A percentile compares a stretch with the other conserved stretches of the same genome.
phyloP scores from a whole-genome alignment of 2,797 vertebrate genomes.

The Eospalax fontanierii region DNA sequence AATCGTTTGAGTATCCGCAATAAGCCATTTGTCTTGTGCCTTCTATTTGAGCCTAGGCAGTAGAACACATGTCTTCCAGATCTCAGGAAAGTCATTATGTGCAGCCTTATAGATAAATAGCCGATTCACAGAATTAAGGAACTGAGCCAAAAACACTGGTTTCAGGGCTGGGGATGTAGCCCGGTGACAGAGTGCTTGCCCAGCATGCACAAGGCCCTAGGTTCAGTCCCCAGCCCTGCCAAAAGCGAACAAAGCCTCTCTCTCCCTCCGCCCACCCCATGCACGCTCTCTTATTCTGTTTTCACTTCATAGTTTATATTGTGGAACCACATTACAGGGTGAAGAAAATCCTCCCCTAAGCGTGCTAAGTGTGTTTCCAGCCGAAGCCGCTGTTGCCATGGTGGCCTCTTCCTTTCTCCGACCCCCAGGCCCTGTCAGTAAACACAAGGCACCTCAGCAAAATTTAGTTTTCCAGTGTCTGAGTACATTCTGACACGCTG shows the following conservation, averaged over 20 bases:
- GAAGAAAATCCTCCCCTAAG: not conserved
- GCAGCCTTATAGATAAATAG: not conserved
- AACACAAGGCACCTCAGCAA: not conserved
- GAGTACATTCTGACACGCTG: not conserved
- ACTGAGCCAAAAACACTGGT: not conserved
- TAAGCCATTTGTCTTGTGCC: not conserved
- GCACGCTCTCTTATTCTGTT: not conserved
- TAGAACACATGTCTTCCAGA: not conserved
- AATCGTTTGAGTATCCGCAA: not conserved
- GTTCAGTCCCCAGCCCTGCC: not conserved
- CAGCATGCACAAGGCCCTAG: not conserved
- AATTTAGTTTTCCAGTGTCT: not conserved
- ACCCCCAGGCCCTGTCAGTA: not conserved
- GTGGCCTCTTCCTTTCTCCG: not conserved
- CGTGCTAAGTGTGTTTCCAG: not conserved
- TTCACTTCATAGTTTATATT: not conserved
- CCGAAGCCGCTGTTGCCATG: accelerated
- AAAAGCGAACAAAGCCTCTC: not conserved
- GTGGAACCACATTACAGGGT: not conserved
- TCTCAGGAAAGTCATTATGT: not conserved
- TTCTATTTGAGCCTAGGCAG: not conserved
- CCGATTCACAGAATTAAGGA: not conserved
- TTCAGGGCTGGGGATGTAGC: not conserved
- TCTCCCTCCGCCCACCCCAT: accelerated
- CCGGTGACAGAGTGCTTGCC: not conserved